phyloP scores from a whole-genome alignment of 2,888 invertebrate species.

The Epistrophella euchroma region DNA sequence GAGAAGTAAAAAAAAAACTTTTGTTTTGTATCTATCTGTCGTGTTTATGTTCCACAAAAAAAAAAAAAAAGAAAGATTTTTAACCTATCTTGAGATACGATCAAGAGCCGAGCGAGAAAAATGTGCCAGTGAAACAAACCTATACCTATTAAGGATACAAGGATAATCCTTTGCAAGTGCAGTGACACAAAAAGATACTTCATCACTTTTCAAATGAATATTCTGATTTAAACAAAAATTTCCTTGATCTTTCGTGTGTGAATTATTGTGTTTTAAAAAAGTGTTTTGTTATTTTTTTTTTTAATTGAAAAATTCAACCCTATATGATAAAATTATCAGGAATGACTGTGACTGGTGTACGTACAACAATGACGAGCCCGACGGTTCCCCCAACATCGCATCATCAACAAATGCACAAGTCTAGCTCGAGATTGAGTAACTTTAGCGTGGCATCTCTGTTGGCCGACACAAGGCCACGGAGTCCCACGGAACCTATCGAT shows the following conservation, averaged over 20 bases:
- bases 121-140: constrained; percentile 62
- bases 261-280: not conserved
- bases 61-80: constrained; percentile 33
- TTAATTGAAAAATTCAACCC: constrained; percentile 69
- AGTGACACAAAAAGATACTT: constrained; percentile 35
- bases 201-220: constrained; percentile 33
- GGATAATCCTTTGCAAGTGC: constrained; percentile 67
- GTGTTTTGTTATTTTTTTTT: constrained; percentile 19
- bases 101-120: constrained; percentile 17
- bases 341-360: constrained; percentile 87
- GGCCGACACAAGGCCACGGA: constrained; percentile 89
- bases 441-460: constrained; percentile 95
- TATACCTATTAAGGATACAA: constrained; percentile 60
- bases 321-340: constrained; percentile 84
- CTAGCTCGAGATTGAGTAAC: constrained; percentile 87
- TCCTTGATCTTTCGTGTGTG: constrained; percentile 28
- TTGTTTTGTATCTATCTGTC: constrained; percentile 14
- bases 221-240: constrained; percentile 38
- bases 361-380: constrained; percentile 87
- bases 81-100: constrained; percentile 37
- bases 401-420: constrained; percentile 84
- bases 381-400: constrained; percentile 84
- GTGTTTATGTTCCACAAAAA: constrained; percentile 68
- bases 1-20: constrained; percentile 28
- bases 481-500: constrained; percentile 79